These are phyloP conservation scores for Ptyas mucosa DNA, from an alignment of 2,113 vertebrate genomes.

Conservation along the genomic window DNA sequence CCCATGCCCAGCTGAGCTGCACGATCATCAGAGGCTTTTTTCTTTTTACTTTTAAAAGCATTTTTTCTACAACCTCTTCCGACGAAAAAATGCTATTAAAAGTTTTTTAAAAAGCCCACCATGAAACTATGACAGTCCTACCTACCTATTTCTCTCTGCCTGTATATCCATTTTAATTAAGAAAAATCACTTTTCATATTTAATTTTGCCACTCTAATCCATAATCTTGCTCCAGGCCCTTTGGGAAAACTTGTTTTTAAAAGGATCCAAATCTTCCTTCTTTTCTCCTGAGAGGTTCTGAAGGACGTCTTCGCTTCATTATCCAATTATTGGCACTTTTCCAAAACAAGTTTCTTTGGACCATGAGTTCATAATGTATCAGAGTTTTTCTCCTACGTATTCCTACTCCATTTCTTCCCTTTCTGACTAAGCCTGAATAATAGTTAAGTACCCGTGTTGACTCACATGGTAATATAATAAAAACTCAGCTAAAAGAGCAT, in stretches of 20 bases:
- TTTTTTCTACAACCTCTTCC: no score
- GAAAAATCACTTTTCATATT: background rate
- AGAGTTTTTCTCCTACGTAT: background rate
- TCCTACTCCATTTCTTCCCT: background rate
- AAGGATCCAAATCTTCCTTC: background rate
- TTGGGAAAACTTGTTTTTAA: background rate
- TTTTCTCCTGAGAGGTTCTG: background rate
- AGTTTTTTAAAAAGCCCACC: no score
- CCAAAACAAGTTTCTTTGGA: background rate
- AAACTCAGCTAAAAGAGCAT: background rate
- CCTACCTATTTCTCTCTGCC: background rate
- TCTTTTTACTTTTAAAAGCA: no score
- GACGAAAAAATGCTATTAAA: no score
- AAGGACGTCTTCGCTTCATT: background rate
- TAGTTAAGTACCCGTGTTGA: background rate
- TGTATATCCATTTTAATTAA: background rate
- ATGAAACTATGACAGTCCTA: background rate
- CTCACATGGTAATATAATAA: background rate
- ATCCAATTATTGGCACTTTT: background rate
- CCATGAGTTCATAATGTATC: background rate
- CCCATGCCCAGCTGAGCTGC: no score
- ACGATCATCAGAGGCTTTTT: no score
- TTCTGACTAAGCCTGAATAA: background rate
- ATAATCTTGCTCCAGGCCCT: background rate
- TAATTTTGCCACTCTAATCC: background rate